phyloP scores from a whole-genome alignment of 92 coral and sea anemone genomes.

The Zoanthus sansibaricus region DNA sequence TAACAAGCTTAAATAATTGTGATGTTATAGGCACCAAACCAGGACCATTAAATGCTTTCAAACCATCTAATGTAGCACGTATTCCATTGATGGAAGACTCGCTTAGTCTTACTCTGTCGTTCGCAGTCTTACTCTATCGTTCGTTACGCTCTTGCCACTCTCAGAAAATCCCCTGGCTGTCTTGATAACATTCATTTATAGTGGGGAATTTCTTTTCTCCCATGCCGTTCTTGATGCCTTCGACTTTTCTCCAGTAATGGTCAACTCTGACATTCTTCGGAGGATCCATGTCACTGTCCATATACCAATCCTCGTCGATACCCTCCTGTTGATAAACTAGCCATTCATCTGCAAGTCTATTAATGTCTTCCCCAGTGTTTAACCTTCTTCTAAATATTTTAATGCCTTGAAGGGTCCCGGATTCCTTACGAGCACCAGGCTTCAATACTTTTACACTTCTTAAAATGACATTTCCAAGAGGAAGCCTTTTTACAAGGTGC shows the following conservation, averaged over 20 bases:
- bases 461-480: constrained; percentile 55
- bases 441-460: constrained; percentile 42
- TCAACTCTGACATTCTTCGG: no score
- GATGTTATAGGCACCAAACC: not conserved
- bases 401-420: not conserved
- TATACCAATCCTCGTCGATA: constrained; percentile 5
- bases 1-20: no score
- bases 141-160: no score
- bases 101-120: constrained; percentile 39
- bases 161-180: no score
- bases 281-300: no score
- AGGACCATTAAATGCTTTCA: constrained; percentile 62
- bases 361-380: constrained; percentile 41
- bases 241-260: not conserved
- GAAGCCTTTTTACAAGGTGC: constrained; percentile 33
- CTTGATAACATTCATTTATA: no score
- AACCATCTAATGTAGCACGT: constrained; percentile 29
- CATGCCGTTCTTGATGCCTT: constrained; percentile 21
- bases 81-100: constrained; percentile 43
- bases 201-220: no score
- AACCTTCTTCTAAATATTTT: constrained; percentile 17
- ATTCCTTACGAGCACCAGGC: not conserved
- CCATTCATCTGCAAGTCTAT: constrained; percentile 59
- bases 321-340: constrained; percentile 44
- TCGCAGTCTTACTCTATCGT: constrained; percentile 34